Percentiles rank a stretch among this genome's conserved stretches.
These are phyloP conservation scores for Axea sp. DNA, from an alignment of 2,888 invertebrate genomes.

Conservation along the genomic window DNA sequence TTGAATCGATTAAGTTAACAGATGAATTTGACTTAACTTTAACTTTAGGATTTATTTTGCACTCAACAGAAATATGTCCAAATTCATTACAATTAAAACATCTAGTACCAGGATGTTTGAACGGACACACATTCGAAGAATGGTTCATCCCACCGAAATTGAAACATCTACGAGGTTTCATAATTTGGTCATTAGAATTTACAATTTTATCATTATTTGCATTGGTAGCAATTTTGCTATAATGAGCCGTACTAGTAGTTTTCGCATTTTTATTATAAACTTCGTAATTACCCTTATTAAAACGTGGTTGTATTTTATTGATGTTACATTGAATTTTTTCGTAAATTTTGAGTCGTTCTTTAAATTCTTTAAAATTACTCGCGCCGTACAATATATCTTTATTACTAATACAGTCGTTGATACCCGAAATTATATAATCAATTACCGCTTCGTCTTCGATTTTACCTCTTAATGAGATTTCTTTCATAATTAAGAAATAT, in stretches of 20 bases:
- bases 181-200: neutral
- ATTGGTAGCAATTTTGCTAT: too few species aligned
- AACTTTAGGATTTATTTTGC: constrained; percentile 1
- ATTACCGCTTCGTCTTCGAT: constrained; percentile 8
- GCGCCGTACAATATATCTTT: constrained; percentile 13
- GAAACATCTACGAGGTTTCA: constrained; percentile 21
- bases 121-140: neutral
- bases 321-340: constrained; percentile 5
- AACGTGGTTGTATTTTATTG: too few species aligned
- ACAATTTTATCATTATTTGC: neutral
- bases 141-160: constrained; percentile 7
- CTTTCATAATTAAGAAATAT: constrained; percentile 1
- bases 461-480: neutral
- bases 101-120: constrained; percentile 4
- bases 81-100: constrained; percentile 17
- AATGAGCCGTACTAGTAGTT: too few species aligned
- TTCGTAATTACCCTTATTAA: neutral
- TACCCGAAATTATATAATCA: constrained; percentile 7
- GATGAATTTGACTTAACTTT: neutral
- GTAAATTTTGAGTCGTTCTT: constrained; percentile 11
- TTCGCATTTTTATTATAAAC: neutral
- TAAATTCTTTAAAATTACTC: constrained; percentile 5
- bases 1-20: constrained; percentile 1
- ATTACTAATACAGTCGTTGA: neutral
- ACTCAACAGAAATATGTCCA: constrained; percentile 4